These are phyloP conservation scores for Aphidius colemani DNA, from an alignment of 2,888 invertebrate species.

Conservation along the genomic window DNA sequence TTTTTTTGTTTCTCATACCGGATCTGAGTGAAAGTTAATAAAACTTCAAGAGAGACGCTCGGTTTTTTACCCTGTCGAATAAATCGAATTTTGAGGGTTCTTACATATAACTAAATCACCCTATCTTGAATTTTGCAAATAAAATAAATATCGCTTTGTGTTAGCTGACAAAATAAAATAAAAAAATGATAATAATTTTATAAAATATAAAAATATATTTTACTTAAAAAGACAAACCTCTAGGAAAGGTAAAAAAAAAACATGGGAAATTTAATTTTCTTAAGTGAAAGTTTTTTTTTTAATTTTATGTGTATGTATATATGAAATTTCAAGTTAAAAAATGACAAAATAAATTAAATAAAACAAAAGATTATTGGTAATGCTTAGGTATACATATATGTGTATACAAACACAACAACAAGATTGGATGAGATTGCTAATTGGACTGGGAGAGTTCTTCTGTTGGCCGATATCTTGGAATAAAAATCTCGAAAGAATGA, in stretches of 20 bases:
- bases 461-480: conserved; percentile 15
- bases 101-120: neutral
- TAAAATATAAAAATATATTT: no score
- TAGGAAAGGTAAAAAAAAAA: no score
- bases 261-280: neutral
- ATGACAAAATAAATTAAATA: neutral
- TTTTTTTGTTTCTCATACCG: neutral
- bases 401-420: conserved; percentile 24
- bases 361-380: neutral
- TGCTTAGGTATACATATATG: neutral
- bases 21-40: conserved; percentile 29
- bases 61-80: conserved; percentile 29
- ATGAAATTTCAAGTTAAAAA: no score
- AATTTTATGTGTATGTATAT: neutral
- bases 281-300: neutral
- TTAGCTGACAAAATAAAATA: neutral
- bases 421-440: conserved; percentile 35
- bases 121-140: conserved; percentile 5
- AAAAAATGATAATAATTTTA: neutral
- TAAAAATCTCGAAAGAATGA: conserved; percentile 16
- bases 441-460: conserved; percentile 28
- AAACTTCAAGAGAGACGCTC: conserved; percentile 21
- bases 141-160: neutral
- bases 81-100: conserved; percentile 29
- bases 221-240: no score